Evolutionary conservation across 2,797 vertebrate genomes (phyloP), one percentile per base, ranked within the genome.

Genomic region (Bucorvus abyssinicus): DNA sequence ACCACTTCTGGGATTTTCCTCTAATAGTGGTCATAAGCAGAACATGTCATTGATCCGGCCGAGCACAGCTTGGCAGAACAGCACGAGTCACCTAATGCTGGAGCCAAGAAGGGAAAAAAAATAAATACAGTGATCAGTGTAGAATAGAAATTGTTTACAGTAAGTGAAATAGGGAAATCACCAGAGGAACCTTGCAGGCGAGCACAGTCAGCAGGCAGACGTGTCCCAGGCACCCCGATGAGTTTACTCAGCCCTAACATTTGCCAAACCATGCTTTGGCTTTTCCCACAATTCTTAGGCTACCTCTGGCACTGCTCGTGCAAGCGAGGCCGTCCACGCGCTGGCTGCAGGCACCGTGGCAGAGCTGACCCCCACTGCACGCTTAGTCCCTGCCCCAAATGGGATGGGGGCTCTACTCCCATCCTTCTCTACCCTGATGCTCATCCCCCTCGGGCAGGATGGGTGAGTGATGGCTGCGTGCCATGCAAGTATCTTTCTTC

Each of bases 301-400:
- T 32, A 7, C 38, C 20, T 18, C 4, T 3, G 6, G n/a, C 7
- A 6, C 40, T 18, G 40, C 36, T 21, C 5, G 22, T 5, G 9
- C 52, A 8, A 42, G 52, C 1, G 5, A 36, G 56, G 17, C 38
- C 38, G 38, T 10, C 38, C 38, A 40, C 38, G 38, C 38, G 12
- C 49, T 4, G 7, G 44, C 44, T 0, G 27, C 30, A 2, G 34
- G 34, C 42, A 49, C 38, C 6, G 0, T 5, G 55, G 32, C 67
- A 26, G 71, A 65, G 42, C 56, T 70, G 84, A 49, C 65, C 84
- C 80, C 12, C n/a, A 17, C 12, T 40, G 38, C 38, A 0, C 0
- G 0, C 15, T 4, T 9, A 2, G 3, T 16, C 70, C n/a, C 0
- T 0, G 38, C 56, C 57, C 57, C 78, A 12, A 8, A 1, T 0